phyloP scores from a whole-genome alignment of 2,113 vertebrate genomes.

The Collichthys lucidus region DNA sequence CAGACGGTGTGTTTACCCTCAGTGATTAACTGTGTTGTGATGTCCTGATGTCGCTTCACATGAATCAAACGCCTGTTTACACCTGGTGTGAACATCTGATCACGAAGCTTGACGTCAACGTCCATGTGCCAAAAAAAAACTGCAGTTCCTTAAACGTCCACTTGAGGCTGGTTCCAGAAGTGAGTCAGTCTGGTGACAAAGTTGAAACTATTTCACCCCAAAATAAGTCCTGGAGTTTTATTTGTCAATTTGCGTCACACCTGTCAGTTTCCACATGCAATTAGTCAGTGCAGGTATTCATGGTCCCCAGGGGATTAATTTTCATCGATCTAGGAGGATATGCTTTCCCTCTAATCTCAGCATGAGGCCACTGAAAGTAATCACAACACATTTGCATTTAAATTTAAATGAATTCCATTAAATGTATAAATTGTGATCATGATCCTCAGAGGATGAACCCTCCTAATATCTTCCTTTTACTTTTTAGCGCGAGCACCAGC shows the following conservation, averaged over 20 bases:
- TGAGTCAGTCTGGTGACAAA: neutral
- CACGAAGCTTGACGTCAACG: too few relatives aligned
- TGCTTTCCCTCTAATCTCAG: neutral
- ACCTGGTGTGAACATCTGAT: too few relatives aligned
- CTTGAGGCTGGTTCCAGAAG: too few relatives aligned
- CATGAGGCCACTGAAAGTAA: neutral
- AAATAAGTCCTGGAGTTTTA: neutral
- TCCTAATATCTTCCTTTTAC: neutral
- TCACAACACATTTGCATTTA: neutral
- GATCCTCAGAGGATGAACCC: neutral
- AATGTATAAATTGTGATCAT: too few relatives aligned
- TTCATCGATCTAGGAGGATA: neutral
- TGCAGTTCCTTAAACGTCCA: too few relatives aligned
- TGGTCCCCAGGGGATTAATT: neutral
- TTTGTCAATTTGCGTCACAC: neutral
- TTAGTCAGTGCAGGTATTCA: neutral
- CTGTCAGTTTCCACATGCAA: too few relatives aligned
- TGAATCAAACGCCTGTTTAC: neutral
- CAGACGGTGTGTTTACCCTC: constrained; percentile 18
- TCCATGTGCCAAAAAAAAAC: too few relatives aligned
- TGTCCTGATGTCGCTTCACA: neutral
- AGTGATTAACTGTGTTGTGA: neutral
- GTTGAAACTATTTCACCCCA: neutral
- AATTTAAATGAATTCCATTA: neutral
- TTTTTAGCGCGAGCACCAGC: neutral